A percentile compares a stretch with the other conserved stretches of the same genome.
These are phyloP conservation scores for Embidobia sp. DNA, from an alignment of 2,888 invertebrate species.

Conservation along the genomic window DNA sequence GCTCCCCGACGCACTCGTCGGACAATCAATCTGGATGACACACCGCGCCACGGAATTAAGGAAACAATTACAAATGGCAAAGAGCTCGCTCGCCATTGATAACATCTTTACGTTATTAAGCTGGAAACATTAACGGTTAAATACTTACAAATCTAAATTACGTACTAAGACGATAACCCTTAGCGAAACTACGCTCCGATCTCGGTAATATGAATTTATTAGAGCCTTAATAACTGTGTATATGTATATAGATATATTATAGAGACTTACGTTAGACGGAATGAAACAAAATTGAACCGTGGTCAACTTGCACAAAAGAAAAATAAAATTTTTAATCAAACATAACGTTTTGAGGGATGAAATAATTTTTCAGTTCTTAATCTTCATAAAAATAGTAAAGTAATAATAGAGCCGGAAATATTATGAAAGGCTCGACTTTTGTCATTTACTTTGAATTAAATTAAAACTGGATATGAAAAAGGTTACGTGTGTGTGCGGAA, in stretches of 20 bases:
- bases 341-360: neutral
- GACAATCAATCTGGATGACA: too few species aligned
- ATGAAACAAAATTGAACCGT: conserved; percentile 54
- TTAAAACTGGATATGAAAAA: too few species aligned
- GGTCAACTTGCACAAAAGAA: conserved; percentile 65
- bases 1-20: too few species aligned
- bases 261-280: conserved; percentile 33
- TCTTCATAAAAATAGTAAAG: conserved; percentile 1
- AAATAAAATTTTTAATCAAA: conserved; percentile 34
- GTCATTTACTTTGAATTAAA: too few species aligned
- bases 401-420: too few species aligned
- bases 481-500: too few species aligned
- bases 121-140: neutral
- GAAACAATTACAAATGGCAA: too few species aligned
- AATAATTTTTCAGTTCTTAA: neutral
- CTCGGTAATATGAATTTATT: conserved; percentile 12
- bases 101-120: conserved; percentile 15
- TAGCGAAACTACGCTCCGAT: conserved; percentile 27
- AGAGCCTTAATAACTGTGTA: conserved; percentile 29
- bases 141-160: conserved; percentile 17
- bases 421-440: too few species aligned
- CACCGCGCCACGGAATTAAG: too few species aligned
- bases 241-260: neutral
- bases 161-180: conserved; percentile 13
- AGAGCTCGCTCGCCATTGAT: too few species aligned